Evolutionary conservation across 2,797 vertebrate species (phyloP).

Genomic region (Telmatherina bonti): DNA sequence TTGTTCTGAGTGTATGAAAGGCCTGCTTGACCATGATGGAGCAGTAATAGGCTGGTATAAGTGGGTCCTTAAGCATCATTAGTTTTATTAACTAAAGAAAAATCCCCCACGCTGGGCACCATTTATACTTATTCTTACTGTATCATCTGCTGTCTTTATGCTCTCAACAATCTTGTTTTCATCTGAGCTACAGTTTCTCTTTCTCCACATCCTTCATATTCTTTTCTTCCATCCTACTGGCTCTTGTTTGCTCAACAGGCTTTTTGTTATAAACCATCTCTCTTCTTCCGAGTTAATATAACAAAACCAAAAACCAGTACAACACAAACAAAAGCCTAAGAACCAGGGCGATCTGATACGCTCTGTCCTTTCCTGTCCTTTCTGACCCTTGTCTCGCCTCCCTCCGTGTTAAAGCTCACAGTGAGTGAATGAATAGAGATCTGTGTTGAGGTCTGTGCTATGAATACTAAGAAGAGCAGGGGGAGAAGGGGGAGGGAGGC

Average conservation of each 20-base stretch:
- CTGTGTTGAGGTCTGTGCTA: constrained; percentile 79
- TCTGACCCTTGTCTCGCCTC: constrained; percentile 65
- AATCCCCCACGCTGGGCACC: constrained; percentile 22
- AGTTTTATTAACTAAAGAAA: constrained; percentile 24
- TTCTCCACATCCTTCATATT: constrained; percentile 35
- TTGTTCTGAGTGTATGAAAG: no score
- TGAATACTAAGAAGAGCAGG: constrained; percentile 79
- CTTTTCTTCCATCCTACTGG: constrained; percentile 12
- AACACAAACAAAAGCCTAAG: constrained; percentile 67
- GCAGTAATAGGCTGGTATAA: constrained; percentile 2
- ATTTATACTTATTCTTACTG: constrained; percentile 50
- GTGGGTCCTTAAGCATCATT: constrained; percentile 15
- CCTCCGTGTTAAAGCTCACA: constrained; percentile 68
- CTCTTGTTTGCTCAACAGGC: constrained; percentile 37
- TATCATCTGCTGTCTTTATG: constrained; percentile 2
- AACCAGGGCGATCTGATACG: constrained; percentile 66
- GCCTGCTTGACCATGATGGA: constrained; percentile 1
- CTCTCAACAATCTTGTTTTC: constrained; percentile 18
- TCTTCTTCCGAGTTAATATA: constrained; percentile 67
- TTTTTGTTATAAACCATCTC: constrained; percentile 62
- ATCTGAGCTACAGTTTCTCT: constrained; percentile 34
- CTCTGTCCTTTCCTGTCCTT: constrained; percentile 67
- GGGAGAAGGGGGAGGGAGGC: constrained; percentile 51
- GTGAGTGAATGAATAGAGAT: constrained; percentile 82
- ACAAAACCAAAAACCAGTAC: constrained; percentile 59